phyloP scores from a whole-genome alignment of 1,140 invertebrate genomes.

The Paralvinella palmiformis region DNA sequence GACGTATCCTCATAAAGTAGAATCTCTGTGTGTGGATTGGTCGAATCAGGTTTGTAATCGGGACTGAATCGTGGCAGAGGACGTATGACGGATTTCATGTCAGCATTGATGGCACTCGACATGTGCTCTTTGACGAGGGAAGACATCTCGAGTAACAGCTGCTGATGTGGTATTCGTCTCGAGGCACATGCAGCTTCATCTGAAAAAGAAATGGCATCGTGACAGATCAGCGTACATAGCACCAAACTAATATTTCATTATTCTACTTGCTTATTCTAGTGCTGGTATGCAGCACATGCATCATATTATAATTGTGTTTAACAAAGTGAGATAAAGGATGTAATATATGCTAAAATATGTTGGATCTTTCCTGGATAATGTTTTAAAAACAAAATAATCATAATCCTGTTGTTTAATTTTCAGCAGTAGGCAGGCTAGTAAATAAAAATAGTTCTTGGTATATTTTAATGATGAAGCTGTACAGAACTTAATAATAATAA shows the following conservation, averaged over 20 bases:
- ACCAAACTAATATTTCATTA: background rate
- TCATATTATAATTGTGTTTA: background rate
- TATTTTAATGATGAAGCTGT: background rate
- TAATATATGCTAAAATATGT: too few relatives aligned
- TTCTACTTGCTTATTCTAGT: background rate
- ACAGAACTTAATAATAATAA: too few relatives aligned
- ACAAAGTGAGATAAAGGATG: too few relatives aligned
- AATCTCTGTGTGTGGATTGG: conserved; percentile 40
- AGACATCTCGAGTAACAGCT: conserved; percentile 46
- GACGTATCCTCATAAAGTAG: conserved; percentile 38
- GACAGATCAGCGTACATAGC: background rate
- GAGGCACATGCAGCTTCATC: conserved; percentile 29
- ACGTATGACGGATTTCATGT: conserved; percentile 40
- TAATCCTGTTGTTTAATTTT: too few relatives aligned
- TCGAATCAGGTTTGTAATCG: conserved; percentile 17
- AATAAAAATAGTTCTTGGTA: background rate
- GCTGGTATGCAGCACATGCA: background rate
- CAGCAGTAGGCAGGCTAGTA: background rate
- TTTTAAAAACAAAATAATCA: too few relatives aligned
- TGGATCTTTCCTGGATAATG: too few relatives aligned
- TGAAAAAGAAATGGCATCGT: conserved; percentile 12
- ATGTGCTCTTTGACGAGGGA: conserved; percentile 41
- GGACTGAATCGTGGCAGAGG: conserved; percentile 39
- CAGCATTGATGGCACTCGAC: conserved; percentile 32
- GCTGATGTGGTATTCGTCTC: conserved; percentile 40